Base-by-base conservation (phyloP, 2,797 vertebrate species). In the Bucorvus abyssinicus region DNA sequence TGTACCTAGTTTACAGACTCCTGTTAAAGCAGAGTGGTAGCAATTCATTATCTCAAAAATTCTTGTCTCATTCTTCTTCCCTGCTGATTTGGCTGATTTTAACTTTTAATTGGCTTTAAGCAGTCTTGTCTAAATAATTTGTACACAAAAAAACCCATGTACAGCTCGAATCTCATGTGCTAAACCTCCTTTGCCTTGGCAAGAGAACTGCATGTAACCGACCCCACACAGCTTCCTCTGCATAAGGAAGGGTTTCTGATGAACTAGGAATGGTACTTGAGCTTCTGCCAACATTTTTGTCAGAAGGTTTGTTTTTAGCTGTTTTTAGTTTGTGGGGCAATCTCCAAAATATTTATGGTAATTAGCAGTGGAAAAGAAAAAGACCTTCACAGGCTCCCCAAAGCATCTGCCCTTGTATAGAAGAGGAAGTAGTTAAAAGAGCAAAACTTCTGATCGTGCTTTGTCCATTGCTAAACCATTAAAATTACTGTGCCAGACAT, bases 251-350 rank as follows among this genome's bases (percentile, higher is more conserved):
- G 36, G 65, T 19, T 93, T 91, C 82, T 86, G 91, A 69, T 52
- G 78, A 76, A 36, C 60, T 44, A 67, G 59, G n/a, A 65, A 34
- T 50, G 65, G 27, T 26, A 55, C n/a, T 89, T 90, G 90, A 96
- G 56, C 75, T 73, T 84, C 84, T 92, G 95, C 95, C 95, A 96
- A 90, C 50, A 18, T 63, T 84, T 89, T 69, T 59, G 73, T 90
- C 69, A 76, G 64, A 68, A 89, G 44, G 57, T 87, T 95, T 95
- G 86, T 67, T 96, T 93, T 88, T 65, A 86, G 84, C 77, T n/a
- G n/a, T n/a, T n/a, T n/a, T n/a, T n/a, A 89, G 34, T 55, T 68
- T 81, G 61, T 87, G 82, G 85, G 65, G 77, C 36, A 64, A 50
- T 67, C 63, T 93, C 59, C 27, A 92, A 92, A 96, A 88, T 81